Conservation (phyloP, 1,140 invertebrate species). For the Carcinoscorpius rotundicauda region DNA sequence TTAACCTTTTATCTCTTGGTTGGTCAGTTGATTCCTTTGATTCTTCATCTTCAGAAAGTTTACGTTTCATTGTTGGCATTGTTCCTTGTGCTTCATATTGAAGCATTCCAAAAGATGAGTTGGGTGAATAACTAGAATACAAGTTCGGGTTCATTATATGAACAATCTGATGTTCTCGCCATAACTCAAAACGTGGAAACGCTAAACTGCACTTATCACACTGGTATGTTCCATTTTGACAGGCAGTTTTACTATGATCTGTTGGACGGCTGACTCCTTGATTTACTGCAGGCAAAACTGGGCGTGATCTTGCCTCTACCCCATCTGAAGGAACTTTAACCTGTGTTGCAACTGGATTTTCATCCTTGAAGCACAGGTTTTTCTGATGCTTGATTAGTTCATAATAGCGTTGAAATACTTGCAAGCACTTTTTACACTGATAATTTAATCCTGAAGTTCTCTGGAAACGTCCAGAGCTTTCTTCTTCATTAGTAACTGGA, state of each 20-base stretch:
- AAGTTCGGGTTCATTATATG: conserved; percentile 91
- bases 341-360: conserved; percentile 53
- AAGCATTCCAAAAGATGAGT: conserved; percentile 81
- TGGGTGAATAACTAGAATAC: conserved; percentile 69
- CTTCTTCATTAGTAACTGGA: conserved; percentile 34
- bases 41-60: conserved; percentile 38
- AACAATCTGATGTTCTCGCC: conserved; percentile 87
- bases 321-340: conserved; percentile 23
- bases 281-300: too few species aligned
- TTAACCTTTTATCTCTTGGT: conserved; percentile 80
- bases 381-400: conserved; percentile 98
- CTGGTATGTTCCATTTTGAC: conserved; percentile 27
- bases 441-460: conserved; percentile 93
- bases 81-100: conserved; percentile 65
- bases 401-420: conserved; percentile 97
- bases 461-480: conserved; percentile 52
- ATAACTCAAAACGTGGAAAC: conserved; percentile 77
- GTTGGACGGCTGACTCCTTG: too few species aligned
- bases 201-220: conserved; percentile 92
- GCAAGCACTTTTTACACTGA: conserved; percentile 95
- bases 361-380: conserved; percentile 86
- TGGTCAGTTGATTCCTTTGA: conserved; percentile 31
- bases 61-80: conserved; percentile 28
- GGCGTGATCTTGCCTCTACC: too few species aligned
- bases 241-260: conserved; percentile 2